A percentile compares a stretch with the other conserved stretches of the same genome.
Conservation (phyloP, 2,888 invertebrate genomes). For the Parthenolecanium corni region DNA sequence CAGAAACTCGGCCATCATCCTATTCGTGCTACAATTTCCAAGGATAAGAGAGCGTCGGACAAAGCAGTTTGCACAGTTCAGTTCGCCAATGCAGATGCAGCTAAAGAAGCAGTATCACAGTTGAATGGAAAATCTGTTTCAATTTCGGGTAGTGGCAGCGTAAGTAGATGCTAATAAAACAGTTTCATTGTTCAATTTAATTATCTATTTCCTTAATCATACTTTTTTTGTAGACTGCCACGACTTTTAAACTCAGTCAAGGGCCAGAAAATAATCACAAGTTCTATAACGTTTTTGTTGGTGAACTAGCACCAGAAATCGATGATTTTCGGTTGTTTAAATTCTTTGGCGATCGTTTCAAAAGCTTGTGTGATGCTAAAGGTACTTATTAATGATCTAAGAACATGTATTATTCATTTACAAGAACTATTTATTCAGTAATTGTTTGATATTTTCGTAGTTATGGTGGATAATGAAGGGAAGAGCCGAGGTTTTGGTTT, state of each 20-base stretch:
- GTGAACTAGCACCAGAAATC: conserved; percentile 83
- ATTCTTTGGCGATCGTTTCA: conserved; percentile 81
- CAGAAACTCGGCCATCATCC: conserved; percentile 83
- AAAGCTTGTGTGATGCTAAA: conserved; percentile 89
- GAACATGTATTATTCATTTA: neutral
- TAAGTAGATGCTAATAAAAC: conserved; percentile 37
- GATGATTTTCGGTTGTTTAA: conserved; percentile 88
- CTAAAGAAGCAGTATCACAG: conserved; percentile 87
- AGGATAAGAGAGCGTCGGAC: conserved; percentile 85
- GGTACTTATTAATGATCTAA: conserved; percentile 44
- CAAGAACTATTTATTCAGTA: neutral
- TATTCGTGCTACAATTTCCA: conserved; percentile 78
- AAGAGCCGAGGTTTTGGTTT: conserved; percentile 94
- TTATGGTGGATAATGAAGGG: conserved; percentile 77
- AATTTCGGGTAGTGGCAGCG: conserved; percentile 71
- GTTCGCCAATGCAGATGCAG: conserved; percentile 84
- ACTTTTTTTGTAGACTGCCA: neutral
- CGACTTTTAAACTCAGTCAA: conserved; percentile 22
- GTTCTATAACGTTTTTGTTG: conserved; percentile 93
- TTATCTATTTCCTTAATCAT: neutral
- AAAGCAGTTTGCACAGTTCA: conserved; percentile 43
- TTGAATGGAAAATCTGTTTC: conserved; percentile 82
- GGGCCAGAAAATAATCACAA: conserved; percentile 7
- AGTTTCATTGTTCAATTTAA: conserved; percentile 29
- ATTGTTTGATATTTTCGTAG: conserved; percentile 42